These are phyloP conservation scores for Zaprionus nigranus DNA, from an alignment of 1,140 invertebrate species.

Conservation along the genomic window DNA sequence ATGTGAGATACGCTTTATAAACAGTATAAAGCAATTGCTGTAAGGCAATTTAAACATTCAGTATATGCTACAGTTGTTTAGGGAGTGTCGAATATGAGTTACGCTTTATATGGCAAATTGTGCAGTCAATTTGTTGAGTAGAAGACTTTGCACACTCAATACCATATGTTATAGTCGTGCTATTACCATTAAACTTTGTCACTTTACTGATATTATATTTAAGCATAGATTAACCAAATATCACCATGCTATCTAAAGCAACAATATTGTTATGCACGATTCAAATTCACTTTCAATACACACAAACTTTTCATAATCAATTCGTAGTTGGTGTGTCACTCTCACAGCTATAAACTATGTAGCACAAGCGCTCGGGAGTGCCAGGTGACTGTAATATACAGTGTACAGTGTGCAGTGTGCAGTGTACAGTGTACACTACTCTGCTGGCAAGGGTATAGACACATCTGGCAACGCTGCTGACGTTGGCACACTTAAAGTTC, in stretches of 20 bases:
- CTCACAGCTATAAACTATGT: not conserved
- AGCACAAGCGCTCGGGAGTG: not conserved
- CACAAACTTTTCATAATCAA: too few species aligned
- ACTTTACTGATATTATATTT: too few species aligned
- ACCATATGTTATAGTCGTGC: too few species aligned
- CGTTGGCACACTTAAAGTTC: constrained; percentile 77
- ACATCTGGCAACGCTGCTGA: constrained; percentile 64
- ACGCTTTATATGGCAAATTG: too few species aligned
- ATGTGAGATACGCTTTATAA: not conserved
- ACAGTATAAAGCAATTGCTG: too few species aligned
- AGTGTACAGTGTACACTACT: not conserved
- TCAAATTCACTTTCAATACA: too few species aligned
- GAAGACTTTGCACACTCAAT: too few species aligned
- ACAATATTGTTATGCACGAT: not conserved
- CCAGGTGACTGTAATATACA: not conserved
- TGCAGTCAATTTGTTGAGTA: too few species aligned
- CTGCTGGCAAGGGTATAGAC: constrained; percentile 1
- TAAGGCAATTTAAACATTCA: too few species aligned
- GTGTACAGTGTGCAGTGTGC: not conserved
- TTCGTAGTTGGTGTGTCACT: too few species aligned
- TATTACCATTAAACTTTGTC: too few species aligned
- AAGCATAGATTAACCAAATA: not conserved
- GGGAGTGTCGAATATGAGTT: not conserved
- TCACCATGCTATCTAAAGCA: not conserved
- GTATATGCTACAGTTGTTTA: too few species aligned